Evolutionary conservation across 2,888 invertebrate species (phyloP), one percentile per base, ranked within the genome.

Genomic region (Euzetes globulus): DNA sequence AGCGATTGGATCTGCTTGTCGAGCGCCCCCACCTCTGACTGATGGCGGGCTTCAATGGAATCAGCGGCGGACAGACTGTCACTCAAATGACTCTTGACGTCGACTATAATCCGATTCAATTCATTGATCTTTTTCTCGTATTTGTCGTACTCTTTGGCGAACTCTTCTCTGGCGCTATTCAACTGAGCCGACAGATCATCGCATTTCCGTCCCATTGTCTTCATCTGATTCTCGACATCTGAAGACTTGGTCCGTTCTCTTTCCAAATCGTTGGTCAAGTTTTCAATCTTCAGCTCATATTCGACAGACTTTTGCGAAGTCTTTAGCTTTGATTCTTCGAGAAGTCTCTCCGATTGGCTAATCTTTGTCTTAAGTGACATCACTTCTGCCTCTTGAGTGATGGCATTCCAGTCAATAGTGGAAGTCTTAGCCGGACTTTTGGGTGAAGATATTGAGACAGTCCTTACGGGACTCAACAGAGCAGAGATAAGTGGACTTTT

Each of bases 141-240:
- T 29, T 25, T 58, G 15, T 58, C 58, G 29, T 58, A 58, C 27
- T 58, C 25, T 58, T 15, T 27, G 29, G 19, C 29, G 58, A 58
- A 58, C 58, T 58, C 58, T 58, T 58, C 58, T 58, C 58, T 22
- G 27, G 58, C 22, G 29, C 27, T 25, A 58, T 58, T 58, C 58
- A 58, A 25, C 19, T 58, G 58, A 15, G 9, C 15, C 1, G 6
- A 15, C 17, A 15, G 15, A 27, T 58, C 58, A 22, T 58, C 25
- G 5, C 2, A 22, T 58, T 58, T 58, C 6, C 17, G 58, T 58
- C 27, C 27, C 13, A 58, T 27, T 2, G 3, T 3, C 17, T 58
- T 58, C 27, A 58, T 58, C 2, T 58, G 27, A 6, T 58, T 25
- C 29, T 22, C 22, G 11, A 58, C 15, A 27, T 58, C 58, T 15